These are phyloP conservation scores for Procambarus clarkii DNA, from an alignment of 1,140 invertebrate genomes.

Conservation along the genomic window DNA sequence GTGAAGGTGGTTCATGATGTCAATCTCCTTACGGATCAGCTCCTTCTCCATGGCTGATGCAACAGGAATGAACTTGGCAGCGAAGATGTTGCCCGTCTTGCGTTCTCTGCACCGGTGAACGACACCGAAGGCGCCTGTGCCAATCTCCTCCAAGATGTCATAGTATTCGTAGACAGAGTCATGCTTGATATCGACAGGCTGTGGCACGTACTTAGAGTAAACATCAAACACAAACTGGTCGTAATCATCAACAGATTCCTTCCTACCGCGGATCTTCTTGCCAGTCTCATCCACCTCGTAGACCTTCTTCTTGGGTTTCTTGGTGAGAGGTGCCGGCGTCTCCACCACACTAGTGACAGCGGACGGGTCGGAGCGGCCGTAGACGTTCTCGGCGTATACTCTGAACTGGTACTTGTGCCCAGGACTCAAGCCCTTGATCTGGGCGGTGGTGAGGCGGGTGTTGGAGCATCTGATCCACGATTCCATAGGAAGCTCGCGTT, in stretches of 20 bases:
- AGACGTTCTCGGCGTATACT: slow-evolving; percentile 96
- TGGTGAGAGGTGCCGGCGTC: slow-evolving; percentile 80
- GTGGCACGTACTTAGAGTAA: slow-evolving; percentile 96
- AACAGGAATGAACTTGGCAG: slow-evolving; percentile 99
- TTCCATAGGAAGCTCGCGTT: slow-evolving; percentile 92
- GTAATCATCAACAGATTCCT: slow-evolving; percentile 94
- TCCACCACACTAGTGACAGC: slow-evolving; percentile 89
- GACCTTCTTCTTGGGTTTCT: slow-evolving; percentile 86
- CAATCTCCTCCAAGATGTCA: slow-evolving; percentile 99
- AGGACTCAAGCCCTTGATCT: slow-evolving; percentile 88
- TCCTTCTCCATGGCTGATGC: slow-evolving; percentile 97
- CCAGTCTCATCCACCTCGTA: slow-evolving; percentile 92
- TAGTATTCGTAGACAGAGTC: slow-evolving; percentile 96
- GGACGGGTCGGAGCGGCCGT: slow-evolving; percentile 94
- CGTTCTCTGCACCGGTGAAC: slow-evolving; percentile 98
- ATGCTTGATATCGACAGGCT: slow-evolving; percentile 96
- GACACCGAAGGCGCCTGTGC: slow-evolving; percentile 98
- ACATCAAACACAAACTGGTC: slow-evolving; percentile 98
- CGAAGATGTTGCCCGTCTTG: slow-evolving; percentile 96
- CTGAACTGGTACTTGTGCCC: slow-evolving; percentile 98
- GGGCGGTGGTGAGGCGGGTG: slow-evolving; percentile 93
- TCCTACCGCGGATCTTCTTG: slow-evolving; percentile 92
- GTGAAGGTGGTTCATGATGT: slow-evolving; percentile 99
- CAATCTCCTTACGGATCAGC: slow-evolving; percentile 97
- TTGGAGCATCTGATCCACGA: slow-evolving; percentile 97